Evolutionary conservation across 2,113 vertebrate species (phyloP).

Genomic region (Sinocyclocheilus anshuiensis): DNA sequence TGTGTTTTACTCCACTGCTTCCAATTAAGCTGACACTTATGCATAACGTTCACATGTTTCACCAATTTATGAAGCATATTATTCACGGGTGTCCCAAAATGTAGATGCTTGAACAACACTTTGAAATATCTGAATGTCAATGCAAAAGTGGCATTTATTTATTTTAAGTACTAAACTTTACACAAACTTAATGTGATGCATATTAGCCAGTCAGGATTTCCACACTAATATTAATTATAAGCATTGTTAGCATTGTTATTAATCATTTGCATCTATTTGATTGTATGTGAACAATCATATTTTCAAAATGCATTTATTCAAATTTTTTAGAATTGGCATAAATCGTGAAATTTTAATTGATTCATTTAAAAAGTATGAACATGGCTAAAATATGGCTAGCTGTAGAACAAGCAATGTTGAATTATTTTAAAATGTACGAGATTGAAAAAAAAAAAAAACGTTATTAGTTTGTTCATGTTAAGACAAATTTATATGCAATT

Average conservation of each 20-base stretch:
- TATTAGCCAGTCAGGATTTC: too few species aligned
- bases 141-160: background rate
- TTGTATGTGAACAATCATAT: background rate
- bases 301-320: too few species aligned
- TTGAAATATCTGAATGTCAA: background rate
- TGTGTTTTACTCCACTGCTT: background rate
- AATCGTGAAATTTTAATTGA: background rate
- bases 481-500: background rate
- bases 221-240: too few species aligned
- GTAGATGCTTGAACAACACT: background rate
- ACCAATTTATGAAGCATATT: background rate
- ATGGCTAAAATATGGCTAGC: too few species aligned
- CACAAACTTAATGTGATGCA: background rate
- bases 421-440: background rate
- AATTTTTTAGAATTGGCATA: background rate
- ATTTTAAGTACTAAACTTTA: background rate
- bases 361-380: too few species aligned
- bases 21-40: background rate
- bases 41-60: background rate
- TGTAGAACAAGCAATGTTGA: too few species aligned
- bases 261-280: too few species aligned
- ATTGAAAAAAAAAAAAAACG: background rate
- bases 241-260: too few species aligned
- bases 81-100: background rate
- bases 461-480: background rate